Percentiles rank a stretch among this genome's conserved stretches.
phyloP scores from a whole-genome alignment of 2,888 invertebrate species.

The Metacarcinus magister region DNA sequence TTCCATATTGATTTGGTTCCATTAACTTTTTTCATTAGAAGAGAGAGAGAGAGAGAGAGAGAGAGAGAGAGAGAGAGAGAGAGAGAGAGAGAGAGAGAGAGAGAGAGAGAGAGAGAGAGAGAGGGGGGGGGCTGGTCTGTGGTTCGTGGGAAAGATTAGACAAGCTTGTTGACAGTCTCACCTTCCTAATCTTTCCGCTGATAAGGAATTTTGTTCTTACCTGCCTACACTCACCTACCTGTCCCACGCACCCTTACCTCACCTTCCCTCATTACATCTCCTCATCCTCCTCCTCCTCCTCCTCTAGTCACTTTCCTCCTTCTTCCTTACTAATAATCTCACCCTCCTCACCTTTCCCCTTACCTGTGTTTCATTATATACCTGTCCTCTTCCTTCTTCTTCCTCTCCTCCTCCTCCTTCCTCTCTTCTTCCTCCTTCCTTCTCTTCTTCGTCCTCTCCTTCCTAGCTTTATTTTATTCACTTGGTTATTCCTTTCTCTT shows the following conservation, averaged over 20 bases:
- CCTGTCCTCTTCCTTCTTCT: too few species aligned
- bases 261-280: not conserved
- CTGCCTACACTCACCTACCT: not conserved
- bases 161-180: not conserved
- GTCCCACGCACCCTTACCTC: not conserved
- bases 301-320: not conserved
- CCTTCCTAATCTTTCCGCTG: constrained; percentile 14
- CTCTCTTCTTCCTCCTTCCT: not conserved
- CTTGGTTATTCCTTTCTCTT: not conserved
- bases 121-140: not conserved
- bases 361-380: not conserved
- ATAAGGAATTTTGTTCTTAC: constrained; percentile 14
- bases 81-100: constrained; percentile 21
- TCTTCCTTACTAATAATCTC: not conserved
- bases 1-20: constrained; percentile 30
- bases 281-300: not conserved
- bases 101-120: not conserved
- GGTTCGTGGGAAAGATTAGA: not conserved
- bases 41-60: constrained; percentile 23
- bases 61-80: constrained; percentile 41
- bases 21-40: not conserved
- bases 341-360: not conserved
- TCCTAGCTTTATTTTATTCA: not conserved
- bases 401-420: not conserved
- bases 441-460: not conserved